A percentile compares a stretch with the other conserved stretches of the same genome.
These are phyloP conservation scores for Avahi laniger DNA, from an alignment of 2,797 vertebrate species.

Conservation along the genomic window DNA sequence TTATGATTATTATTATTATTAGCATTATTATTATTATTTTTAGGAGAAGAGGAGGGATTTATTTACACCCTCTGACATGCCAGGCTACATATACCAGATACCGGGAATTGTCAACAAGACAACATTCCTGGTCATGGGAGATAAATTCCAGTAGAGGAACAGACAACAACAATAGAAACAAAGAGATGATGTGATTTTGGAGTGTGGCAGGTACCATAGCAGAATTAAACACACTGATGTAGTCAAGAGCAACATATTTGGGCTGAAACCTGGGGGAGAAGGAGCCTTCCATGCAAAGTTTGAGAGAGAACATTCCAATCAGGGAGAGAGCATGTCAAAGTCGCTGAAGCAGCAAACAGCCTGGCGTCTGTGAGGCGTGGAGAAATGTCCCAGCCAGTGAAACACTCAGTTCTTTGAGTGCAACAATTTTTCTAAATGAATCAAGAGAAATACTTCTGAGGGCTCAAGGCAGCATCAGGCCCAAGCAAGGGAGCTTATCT, in stretches of 20 bases:
- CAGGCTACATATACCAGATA: neutral
- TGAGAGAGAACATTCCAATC: neutral
- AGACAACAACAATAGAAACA: neutral
- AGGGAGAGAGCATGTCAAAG: neutral
- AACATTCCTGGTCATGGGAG: neutral
- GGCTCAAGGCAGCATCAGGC: neutral
- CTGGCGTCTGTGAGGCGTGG: neutral
- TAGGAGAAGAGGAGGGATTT: neutral
- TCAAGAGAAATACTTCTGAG: neutral
- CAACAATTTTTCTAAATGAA: neutral
- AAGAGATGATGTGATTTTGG: neutral
- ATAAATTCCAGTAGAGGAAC: neutral
- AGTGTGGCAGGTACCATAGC: neutral
- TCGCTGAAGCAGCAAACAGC: neutral
- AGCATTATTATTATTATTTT: neutral
- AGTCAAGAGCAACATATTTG: neutral
- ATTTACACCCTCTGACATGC: neutral
- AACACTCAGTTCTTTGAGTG: neutral
- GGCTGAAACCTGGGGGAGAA: neutral
- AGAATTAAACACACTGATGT: neutral
- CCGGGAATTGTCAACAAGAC: neutral
- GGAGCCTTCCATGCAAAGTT: neutral
- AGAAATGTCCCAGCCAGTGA: neutral
- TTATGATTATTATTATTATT: rapidly evolving
- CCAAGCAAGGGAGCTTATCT: neutral